These are phyloP conservation scores for Platorchestia sp. DNA, from an alignment of 1,140 invertebrate species.

Conservation along the genomic window DNA sequence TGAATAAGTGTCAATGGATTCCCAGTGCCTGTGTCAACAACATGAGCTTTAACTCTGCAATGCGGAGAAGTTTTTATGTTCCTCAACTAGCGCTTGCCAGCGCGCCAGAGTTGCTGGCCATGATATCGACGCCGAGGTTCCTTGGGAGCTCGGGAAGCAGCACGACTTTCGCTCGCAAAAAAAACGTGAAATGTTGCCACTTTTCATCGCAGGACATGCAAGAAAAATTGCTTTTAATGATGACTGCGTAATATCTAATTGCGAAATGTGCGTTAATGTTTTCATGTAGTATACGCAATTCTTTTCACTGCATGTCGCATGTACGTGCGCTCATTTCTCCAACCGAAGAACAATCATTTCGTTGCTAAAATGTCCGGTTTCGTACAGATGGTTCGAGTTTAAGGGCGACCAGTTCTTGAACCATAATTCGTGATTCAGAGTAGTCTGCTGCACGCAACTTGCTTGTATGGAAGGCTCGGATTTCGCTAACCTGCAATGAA, in stretches of 20 bases:
- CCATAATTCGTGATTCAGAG: background rate
- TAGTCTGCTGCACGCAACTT: background rate
- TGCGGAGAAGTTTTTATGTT: no score
- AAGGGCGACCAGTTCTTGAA: background rate
- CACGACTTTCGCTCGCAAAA: background rate
- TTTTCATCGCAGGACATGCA: background rate
- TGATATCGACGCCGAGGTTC: no score
- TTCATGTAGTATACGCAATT: background rate
- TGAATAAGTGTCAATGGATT: background rate
- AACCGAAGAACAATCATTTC: background rate
- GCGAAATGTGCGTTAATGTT: background rate
- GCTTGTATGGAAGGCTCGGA: background rate
- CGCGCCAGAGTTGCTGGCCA: no score
- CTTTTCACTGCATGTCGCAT: background rate
- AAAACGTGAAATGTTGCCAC: background rate
- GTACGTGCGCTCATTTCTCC: background rate
- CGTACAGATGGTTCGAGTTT: background rate
- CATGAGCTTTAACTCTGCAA: background rate
- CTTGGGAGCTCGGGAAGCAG: no score
- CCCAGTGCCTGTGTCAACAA: background rate
- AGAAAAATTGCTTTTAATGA: no score
- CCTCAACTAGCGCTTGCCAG: no score
- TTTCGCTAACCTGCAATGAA: background rate
- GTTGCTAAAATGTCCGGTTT: background rate
- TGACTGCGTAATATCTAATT: background rate